Evolutionary conservation across 2,113 vertebrate species (phyloP).

Genomic region (Oryzias celebensis): DNA sequence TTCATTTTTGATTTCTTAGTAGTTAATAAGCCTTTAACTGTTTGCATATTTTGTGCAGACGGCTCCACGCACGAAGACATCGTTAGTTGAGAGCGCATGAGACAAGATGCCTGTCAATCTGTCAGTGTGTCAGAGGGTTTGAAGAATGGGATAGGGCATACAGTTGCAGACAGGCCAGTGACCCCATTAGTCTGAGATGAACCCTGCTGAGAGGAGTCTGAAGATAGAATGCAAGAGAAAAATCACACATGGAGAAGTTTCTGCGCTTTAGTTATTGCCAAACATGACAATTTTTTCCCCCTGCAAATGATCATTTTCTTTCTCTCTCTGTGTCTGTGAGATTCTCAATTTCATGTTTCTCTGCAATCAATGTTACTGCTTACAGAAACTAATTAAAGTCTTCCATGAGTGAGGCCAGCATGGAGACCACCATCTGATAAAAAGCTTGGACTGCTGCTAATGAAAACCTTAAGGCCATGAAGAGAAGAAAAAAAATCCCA

Average conservation of each 20-base stretch:
- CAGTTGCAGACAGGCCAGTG: conserved; percentile 65
- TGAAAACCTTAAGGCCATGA: conserved; percentile 63
- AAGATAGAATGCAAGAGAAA: conserved; percentile 42
- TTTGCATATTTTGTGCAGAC: conserved; percentile 36
- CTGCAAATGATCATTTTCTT: too few relatives aligned
- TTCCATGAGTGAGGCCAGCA: conserved; percentile 36
- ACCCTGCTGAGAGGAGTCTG: conserved; percentile 60
- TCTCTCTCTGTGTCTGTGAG: too few relatives aligned
- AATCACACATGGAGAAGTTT: conserved; percentile 33
- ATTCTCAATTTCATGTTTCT: conserved; percentile 3
- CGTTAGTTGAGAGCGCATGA: conserved; percentile 21
- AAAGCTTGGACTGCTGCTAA: conserved; percentile 49
- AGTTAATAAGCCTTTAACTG: conserved; percentile 42
- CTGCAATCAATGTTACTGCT: conserved; percentile 11
- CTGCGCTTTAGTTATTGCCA: conserved; percentile 1
- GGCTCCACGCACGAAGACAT: conserved; percentile 22
- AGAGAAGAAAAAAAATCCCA: conserved; percentile 41
- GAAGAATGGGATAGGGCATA: conserved; percentile 51
- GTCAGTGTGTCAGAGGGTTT: conserved; percentile 47
- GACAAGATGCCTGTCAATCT: conserved; percentile 44
- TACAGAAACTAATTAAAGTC: conserved; percentile 37
- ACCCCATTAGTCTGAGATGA: conserved; percentile 65
- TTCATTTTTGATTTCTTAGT: conserved; percentile 39
- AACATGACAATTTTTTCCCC: too few relatives aligned
- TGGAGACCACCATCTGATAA: conserved; percentile 63